phyloP scores from a whole-genome alignment of 2,888 invertebrate genomes.

The Drosophila pegasa region DNA sequence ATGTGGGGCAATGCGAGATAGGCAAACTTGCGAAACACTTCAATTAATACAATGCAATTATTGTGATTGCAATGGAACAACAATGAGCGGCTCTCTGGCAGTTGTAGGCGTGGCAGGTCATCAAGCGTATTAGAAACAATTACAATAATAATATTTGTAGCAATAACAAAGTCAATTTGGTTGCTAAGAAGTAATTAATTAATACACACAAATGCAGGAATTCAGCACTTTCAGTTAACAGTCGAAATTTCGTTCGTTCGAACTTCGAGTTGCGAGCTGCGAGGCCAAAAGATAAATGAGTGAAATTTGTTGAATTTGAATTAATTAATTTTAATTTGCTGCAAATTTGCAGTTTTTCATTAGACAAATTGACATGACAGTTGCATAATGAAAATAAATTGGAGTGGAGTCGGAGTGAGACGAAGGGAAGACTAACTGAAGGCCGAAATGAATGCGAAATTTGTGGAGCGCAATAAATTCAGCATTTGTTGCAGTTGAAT shows the following conservation, averaged over 20 bases:
- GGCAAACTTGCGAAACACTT: conserved; percentile 32
- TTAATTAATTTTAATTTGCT: conserved; percentile 53
- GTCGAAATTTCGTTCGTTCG: not conserved
- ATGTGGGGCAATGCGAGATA: conserved; percentile 15
- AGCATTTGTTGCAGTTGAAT: not conserved
- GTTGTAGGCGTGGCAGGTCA: conserved; percentile 30
- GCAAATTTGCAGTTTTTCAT: conserved; percentile 49
- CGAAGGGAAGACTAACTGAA: not conserved
- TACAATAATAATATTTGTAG: conserved; percentile 45
- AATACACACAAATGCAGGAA: conserved; percentile 21
- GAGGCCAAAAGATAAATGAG: conserved; percentile 27
- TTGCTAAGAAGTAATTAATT: conserved; percentile 16
- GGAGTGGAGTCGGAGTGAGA: not conserved
- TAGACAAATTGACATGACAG: conserved; percentile 37
- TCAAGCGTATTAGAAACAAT: conserved; percentile 37
- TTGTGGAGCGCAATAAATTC: conserved; percentile 22
- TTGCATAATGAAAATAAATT: conserved; percentile 45
- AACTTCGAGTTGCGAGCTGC: not conserved
- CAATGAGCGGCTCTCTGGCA: conserved; percentile 6
- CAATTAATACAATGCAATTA: conserved; percentile 35
- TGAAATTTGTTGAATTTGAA: conserved; percentile 38
- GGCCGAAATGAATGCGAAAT: conserved; percentile 1
- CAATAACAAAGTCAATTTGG: conserved; percentile 21
- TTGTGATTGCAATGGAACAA: conserved; percentile 29
- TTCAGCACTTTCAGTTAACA: conserved; percentile 18